Conservation (phyloP, 2,888 invertebrate genomes). For the Meta bourneti region DNA sequence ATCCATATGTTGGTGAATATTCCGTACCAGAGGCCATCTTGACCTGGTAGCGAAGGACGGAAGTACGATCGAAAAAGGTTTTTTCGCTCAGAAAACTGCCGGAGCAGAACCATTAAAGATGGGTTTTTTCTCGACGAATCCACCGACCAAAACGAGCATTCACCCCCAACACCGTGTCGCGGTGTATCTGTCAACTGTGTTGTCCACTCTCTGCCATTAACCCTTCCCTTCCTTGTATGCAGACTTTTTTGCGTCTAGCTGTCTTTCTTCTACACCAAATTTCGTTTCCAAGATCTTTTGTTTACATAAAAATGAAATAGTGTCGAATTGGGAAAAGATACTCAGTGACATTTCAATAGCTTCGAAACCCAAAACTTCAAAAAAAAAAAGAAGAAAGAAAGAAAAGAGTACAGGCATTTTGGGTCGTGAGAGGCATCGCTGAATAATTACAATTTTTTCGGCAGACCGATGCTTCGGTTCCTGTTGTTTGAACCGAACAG, state of each 20-base stretch:
- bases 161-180: conserved; percentile 64
- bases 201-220: conserved; percentile 75
- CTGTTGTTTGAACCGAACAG: neutral
- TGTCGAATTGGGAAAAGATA: neutral
- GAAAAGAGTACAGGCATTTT: conserved; percentile 8
- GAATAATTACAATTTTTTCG: conserved; percentile 15
- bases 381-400: conserved; percentile 13
- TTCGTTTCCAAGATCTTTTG: conserved; percentile 23
- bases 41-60: conserved; percentile 72
- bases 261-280: neutral
- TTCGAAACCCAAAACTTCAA: neutral
- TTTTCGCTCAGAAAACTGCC: conserved; percentile 74
- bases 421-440: neutral
- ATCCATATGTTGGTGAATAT: conserved; percentile 42
- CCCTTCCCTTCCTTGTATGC: conserved; percentile 47
- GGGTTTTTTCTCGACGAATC: conserved; percentile 67
- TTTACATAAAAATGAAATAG: conserved; percentile 32
- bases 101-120: conserved; percentile 76
- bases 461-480: neutral
- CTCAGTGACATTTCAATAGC: conserved; percentile 40
- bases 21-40: conserved; percentile 54
- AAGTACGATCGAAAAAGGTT: conserved; percentile 72
- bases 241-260: conserved; percentile 11
- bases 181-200: conserved; percentile 63
- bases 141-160: conserved; percentile 73